Percentiles rank a stretch among this genome's conserved stretches.
Evolutionary conservation across 2,888 invertebrate species (phyloP).

Genomic region (Vanessa cardui): DNA sequence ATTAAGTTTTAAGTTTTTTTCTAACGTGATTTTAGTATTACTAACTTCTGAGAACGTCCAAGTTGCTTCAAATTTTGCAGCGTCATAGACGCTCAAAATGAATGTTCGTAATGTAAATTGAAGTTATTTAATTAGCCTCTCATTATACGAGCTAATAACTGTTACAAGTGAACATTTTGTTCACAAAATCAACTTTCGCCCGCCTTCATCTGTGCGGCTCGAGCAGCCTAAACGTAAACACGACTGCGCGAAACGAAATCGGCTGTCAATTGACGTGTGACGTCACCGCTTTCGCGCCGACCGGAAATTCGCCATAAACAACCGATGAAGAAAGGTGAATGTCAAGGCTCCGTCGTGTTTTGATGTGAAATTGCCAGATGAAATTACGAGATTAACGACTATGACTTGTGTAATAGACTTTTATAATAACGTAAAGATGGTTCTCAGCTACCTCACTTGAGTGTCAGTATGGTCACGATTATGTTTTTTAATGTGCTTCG

Average conservation of each 20-base stretch:
- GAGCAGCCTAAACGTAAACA: constrained; percentile 39
- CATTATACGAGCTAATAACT: constrained; percentile 14
- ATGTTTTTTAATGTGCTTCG: background rate
- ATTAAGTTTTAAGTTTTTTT: too few species aligned
- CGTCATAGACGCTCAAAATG: background rate
- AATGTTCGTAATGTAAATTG: background rate
- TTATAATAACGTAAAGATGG: constrained; percentile 8
- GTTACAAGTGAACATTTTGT: constrained; percentile 30
- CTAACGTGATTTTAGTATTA: too few species aligned
- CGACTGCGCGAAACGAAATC: constrained; percentile 47
- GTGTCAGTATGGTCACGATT: background rate
- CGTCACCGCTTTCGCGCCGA: constrained; percentile 66
- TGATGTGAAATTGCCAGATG: constrained; percentile 38
- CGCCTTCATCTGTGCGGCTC: constrained; percentile 26
- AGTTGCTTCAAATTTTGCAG: too few species aligned
- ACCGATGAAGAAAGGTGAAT: constrained; percentile 68
- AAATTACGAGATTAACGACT: constrained; percentile 30
- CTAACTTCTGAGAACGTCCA: too few species aligned
- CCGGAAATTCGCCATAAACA: constrained; percentile 65
- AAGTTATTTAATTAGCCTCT: background rate
- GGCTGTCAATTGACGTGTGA: constrained; percentile 51
- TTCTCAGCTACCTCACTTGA: background rate
- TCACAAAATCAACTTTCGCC: constrained; percentile 44
- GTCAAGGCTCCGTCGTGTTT: constrained; percentile 63
- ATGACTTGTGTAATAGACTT: constrained; percentile 23